Base-by-base conservation (phyloP, 1,140 invertebrate genomes). In the Tribolium madens region DNA sequence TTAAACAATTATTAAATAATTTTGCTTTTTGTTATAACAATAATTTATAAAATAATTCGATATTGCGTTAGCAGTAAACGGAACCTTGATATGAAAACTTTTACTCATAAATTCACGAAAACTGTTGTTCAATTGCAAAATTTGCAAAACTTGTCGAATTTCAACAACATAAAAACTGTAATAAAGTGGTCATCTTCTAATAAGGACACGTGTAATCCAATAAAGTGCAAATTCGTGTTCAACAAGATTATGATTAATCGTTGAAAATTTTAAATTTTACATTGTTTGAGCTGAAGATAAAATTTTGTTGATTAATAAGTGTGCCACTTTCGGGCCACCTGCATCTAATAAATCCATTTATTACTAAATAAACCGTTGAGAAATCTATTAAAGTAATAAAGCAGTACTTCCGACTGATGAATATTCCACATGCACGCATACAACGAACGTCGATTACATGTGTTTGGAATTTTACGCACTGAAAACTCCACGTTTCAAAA, bases 381-480 rank as follows among this genome's bases (percentile, higher is more conserved):
- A 26, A 26, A 26, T 26, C 21, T 26, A 26, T 26, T 26, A 26
- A 26, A 26, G 21, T 26, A 26, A 26, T 26, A 47, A 47, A 47
- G 46, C 4, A 36, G 4, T 9, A 50, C 52, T 57, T 57, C 52
- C 52, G 52, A 57, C 52, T 57, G 52, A 17, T 57, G 52, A 57
- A 57, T 21, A 57, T 57, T 57, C 52, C 15, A 57, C n/a, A 42
- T 7, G 36, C 21, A 26, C 50, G 9, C 50, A 52, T 7, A 15
- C 50, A 57, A n/a, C n/a, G n/a, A 21, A n/a, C 17, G 52, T 26
- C 17, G 14, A 57, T 52, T 47, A 10, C 46, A 13, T 47, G 48
- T 52, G 48, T 52, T n/a, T 10, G 6, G 52, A 57, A 57, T 57
- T 64, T 64, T 64, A 64, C 57, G 57, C 57, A 64, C 57, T 33